A percentile compares a stretch with the other conserved stretches of the same genome.
Evolutionary conservation across 2,113 vertebrate genomes (phyloP).

Genomic region (Typhlomys cinereus): DNA sequence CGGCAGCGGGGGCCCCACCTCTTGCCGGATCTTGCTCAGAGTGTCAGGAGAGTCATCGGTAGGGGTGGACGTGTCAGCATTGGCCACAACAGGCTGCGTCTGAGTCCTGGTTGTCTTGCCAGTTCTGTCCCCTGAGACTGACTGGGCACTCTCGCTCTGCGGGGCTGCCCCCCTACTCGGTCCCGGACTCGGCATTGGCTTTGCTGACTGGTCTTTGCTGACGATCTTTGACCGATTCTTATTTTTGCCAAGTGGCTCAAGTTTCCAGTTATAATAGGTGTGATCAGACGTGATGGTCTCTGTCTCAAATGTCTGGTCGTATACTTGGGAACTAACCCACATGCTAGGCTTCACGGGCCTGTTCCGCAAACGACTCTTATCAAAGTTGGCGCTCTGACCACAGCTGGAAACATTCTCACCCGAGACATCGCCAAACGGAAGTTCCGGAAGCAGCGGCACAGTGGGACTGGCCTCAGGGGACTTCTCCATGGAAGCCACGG

Average conservation of each 20-base stretch:
- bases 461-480: background rate
- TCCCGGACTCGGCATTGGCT: background rate
- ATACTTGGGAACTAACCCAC: constrained; percentile 50
- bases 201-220: constrained; percentile 57
- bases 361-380: constrained; percentile 72
- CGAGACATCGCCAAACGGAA: background rate
- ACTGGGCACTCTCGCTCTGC: constrained; percentile 45
- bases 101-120: constrained; percentile 20
- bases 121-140: constrained; percentile 24
- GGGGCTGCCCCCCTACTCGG: background rate
- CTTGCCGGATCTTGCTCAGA: constrained; percentile 87
- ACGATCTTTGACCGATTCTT: constrained; percentile 56
- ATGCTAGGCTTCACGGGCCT: constrained; percentile 57
- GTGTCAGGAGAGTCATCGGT: constrained; percentile 79
- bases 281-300: constrained; percentile 61
- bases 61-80: constrained; percentile 75
- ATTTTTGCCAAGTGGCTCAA: constrained; percentile 58
- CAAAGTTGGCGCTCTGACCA: background rate
- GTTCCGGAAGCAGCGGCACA: background rate
- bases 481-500: background rate
- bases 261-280: background rate
- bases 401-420: background rate
- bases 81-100: constrained; percentile 61
- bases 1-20: constrained; percentile 94
- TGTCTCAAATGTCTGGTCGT: constrained; percentile 54